A percentile compares a stretch with the other conserved stretches of the same genome.
Evolutionary conservation across 2,113 vertebrate genomes (phyloP).

Genomic region (Hystrix cristata): DNA sequence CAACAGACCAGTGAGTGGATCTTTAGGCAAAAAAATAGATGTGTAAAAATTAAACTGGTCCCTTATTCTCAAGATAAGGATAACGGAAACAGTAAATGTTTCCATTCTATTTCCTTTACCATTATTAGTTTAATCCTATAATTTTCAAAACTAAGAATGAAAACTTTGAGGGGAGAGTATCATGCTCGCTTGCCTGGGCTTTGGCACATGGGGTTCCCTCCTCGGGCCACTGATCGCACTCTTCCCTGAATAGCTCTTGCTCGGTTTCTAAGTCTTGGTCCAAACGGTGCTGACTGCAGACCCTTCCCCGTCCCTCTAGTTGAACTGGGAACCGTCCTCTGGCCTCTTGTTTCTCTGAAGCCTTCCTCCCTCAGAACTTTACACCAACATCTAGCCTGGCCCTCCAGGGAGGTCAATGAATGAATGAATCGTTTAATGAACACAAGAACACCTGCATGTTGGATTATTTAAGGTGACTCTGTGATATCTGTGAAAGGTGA

Average conservation of each 20-base stretch:
- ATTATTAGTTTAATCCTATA: background rate
- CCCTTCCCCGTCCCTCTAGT: background rate
- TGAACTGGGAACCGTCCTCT: background rate
- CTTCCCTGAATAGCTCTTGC: background rate
- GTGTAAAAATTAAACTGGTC: background rate
- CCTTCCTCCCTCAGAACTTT: background rate
- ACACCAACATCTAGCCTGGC: no score
- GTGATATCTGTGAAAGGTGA: background rate
- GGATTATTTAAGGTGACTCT: background rate
- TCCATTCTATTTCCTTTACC: background rate
- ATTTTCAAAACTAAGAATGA: background rate
- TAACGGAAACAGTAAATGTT: background rate
- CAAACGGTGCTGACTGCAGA: background rate
- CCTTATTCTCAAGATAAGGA: background rate
- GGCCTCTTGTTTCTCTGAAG: background rate
- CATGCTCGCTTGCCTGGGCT: background rate
- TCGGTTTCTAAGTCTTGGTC: background rate
- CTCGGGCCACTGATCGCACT: background rate
- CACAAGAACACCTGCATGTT: background rate
- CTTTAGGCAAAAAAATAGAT: slow-evolving; percentile 25
- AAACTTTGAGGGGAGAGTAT: background rate
- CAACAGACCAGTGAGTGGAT: background rate
- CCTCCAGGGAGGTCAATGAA: background rate
- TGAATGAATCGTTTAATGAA: background rate
- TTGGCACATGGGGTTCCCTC: background rate